Conservation (phyloP, 1,140 invertebrate species). For the Odontomachus brunneus region DNA sequence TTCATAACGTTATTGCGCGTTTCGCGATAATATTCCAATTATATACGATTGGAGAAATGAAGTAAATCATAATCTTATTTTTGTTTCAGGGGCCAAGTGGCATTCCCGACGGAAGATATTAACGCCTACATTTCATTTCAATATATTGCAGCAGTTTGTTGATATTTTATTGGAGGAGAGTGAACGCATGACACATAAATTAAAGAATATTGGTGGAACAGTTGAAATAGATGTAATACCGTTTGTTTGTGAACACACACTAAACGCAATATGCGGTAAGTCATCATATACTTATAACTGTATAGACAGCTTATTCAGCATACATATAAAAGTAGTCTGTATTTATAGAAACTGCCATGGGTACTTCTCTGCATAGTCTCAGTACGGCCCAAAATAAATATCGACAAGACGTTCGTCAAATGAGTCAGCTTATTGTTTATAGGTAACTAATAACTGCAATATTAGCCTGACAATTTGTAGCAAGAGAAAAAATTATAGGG, state of each 20-base stretch:
- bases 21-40: no score
- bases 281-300: conserved; percentile 44
- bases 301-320: background rate
- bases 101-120: conserved; percentile 91
- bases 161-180: conserved; percentile 74
- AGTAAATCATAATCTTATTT: background rate
- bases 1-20: no score
- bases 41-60: no score
- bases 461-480: background rate
- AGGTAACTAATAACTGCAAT: conserved; percentile 64
- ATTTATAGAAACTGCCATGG: no score
- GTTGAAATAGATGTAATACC: conserved; percentile 87
- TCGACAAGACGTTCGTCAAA: conserved; percentile 86
- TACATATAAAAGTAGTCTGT: no score
- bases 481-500: background rate
- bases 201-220: conserved; percentile 72
- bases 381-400: conserved; percentile 86
- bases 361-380: conserved; percentile 88
- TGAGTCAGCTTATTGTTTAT: conserved; percentile 64
- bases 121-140: conserved; percentile 96
- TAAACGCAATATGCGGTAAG: conserved; percentile 93
- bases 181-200: conserved; percentile 47
- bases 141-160: conserved; percentile 92
- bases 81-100: conserved; percentile 91
- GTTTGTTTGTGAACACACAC: conserved; percentile 89